Evolutionary conservation across 2,797 vertebrate species (phyloP), one percentile per base, ranked within the genome.

Genomic region (Cuculus canorus): DNA sequence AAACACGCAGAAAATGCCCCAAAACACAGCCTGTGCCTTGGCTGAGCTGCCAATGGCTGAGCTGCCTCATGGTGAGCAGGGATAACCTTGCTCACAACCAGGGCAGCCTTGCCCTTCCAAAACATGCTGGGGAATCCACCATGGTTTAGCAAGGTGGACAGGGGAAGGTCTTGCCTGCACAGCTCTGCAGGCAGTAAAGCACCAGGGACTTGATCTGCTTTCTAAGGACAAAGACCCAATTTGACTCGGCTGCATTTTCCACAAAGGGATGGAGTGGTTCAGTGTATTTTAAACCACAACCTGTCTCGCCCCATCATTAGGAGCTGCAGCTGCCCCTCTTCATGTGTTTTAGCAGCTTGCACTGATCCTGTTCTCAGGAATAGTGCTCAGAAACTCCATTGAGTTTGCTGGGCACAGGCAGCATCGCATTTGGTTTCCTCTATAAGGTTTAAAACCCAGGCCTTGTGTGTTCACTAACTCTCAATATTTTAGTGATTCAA

Each of bases 1-100:
- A 39, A 21, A 64, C 0, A 0, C 2, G 12, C 3, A 1, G 30
- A 37, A 41, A 71, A 69, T 1, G 17, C 59, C 30, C 32, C 39
- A 15, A 10, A 59, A 18, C 0, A 1, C 45, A 25, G 70, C 30
- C 39, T 32, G 59, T 13, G 45, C 23, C 23, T 24, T 6, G 61
- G 65, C 52, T 39, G 66, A 16, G 77, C 37, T 27, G 82, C 39
- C 5, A 1, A 2, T 3, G 41, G 60, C 7, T 7, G 23, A 70
- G 53, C n/a, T 53, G 37, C 47, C 35, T 19, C 35, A 7, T 19
- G 27, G 64, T 17, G 13, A 21, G 35, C 35, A 43, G 61, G 53
- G 52, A 13, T 14, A 18, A 3, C n/a, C 65, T 41, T 6, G 2
- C 54, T 48, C 28, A 2, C 0, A 7, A 28, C 30, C 39, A 28